phyloP scores from a whole-genome alignment of 1,140 invertebrate species.

The Palaemon carinicauda region DNA sequence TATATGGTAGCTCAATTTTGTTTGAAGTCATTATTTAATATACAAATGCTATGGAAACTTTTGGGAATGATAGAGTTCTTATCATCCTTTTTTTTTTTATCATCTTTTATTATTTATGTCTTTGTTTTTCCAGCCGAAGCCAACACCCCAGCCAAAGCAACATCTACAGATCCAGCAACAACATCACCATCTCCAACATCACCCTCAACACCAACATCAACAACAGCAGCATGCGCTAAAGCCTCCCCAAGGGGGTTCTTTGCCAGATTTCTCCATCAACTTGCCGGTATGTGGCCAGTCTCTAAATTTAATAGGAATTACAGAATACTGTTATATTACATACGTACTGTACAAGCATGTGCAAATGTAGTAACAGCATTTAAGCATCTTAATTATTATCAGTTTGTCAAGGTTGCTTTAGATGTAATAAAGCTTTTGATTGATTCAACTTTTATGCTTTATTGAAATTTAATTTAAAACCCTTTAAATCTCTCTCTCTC shows the following conservation, averaged over 20 bases:
- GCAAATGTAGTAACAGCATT: too few species aligned
- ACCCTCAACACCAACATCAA: constrained; percentile 16
- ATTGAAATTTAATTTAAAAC: too few species aligned
- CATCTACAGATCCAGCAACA: constrained; percentile 22
- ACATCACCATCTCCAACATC: constrained; percentile 16
- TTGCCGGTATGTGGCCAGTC: constrained; percentile 23
- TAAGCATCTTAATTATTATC: too few species aligned
- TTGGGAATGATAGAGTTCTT: background rate
- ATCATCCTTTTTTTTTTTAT: background rate
- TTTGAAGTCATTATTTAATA: too few species aligned
- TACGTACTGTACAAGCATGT: too few species aligned
- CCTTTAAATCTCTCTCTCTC: too few species aligned
- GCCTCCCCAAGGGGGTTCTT: constrained; percentile 26
- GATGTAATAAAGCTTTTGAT: too few species aligned
- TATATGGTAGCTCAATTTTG: too few species aligned
- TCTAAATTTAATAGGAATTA: background rate
- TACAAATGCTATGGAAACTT: background rate
- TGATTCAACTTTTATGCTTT: too few species aligned
- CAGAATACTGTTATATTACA: too few species aligned
- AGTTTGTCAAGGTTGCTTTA: too few species aligned
- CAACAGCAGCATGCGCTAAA: constrained; percentile 15
- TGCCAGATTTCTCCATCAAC: constrained; percentile 43
- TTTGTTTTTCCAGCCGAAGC: constrained; percentile 31
- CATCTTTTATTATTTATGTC: background rate
- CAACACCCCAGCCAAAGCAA: constrained; percentile 18